Conservation (phyloP, 2,888 invertebrate genomes). For the Corythucha ciliata region DNA sequence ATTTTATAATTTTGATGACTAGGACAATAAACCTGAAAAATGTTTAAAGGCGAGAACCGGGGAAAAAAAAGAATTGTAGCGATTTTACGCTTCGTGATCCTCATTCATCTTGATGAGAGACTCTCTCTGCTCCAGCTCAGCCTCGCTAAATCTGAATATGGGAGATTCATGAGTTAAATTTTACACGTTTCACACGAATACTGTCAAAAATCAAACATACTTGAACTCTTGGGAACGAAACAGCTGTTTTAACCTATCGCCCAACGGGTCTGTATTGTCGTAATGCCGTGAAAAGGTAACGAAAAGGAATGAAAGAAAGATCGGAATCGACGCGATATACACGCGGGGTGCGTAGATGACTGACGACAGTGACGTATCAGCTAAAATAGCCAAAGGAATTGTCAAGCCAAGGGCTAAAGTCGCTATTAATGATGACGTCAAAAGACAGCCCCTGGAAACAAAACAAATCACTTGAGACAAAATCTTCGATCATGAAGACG, state of each 20-base stretch:
- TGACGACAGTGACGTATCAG: slow-evolving; percentile 39
- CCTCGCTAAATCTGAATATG: slow-evolving; percentile 49
- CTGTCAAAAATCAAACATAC: no score
- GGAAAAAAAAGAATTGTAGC: not conserved
- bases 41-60: no score
- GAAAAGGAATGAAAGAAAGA: slow-evolving; percentile 63
- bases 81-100: slow-evolving; percentile 47
- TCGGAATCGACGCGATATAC: slow-evolving; percentile 68
- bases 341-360: slow-evolving; percentile 47
- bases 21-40: no score
- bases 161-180: slow-evolving; percentile 14
- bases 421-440: slow-evolving; percentile 84
- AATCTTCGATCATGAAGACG: not conserved
- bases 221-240: no score
- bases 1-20: no score
- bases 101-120: slow-evolving; percentile 54
- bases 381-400: slow-evolving; percentile 80
- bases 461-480: not conserved
- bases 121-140: slow-evolving; percentile 59
- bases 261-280: slow-evolving; percentile 73
- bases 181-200: no score
- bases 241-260: slow-evolving; percentile 48
- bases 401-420: slow-evolving; percentile 76
- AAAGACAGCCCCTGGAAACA: slow-evolving; percentile 73
- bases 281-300: slow-evolving; percentile 62